Conservation (phyloP, 2,888 invertebrate genomes). For the Clitarchus hookeri region DNA sequence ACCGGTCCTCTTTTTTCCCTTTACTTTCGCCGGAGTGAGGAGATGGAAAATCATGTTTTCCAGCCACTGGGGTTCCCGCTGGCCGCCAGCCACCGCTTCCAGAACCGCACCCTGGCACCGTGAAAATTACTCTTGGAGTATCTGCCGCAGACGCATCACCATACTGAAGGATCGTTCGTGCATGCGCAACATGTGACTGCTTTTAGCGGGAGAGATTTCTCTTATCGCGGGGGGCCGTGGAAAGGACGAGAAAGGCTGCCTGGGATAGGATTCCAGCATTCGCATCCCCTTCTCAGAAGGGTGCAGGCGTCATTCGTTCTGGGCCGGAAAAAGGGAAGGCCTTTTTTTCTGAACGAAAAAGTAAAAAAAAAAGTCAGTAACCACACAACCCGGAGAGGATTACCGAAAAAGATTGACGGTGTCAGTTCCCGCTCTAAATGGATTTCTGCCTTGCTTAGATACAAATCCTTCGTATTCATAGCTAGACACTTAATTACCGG, state of each 20-base stretch:
- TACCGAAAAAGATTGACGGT: too few relatives aligned
- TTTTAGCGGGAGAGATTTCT: slow-evolving; percentile 8
- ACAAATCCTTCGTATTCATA: too few relatives aligned
- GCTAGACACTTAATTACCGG: too few relatives aligned
- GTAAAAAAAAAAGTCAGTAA: too few relatives aligned
- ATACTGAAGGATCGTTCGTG: background rate
- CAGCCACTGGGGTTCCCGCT: background rate
- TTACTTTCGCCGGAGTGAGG: background rate
- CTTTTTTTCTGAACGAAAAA: too few relatives aligned
- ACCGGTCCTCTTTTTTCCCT: background rate
- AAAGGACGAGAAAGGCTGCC: background rate
- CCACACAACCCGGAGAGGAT: too few relatives aligned
- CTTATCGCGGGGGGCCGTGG: slow-evolving; percentile 1
- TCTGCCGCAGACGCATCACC: background rate
- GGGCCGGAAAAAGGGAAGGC: too few relatives aligned
- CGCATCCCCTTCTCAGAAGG: background rate
- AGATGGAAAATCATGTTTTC: slow-evolving; percentile 9
- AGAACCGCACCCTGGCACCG: background rate
- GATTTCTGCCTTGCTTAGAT: too few relatives aligned
- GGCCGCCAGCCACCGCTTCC: background rate
- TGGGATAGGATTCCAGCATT: slow-evolving; percentile 7
- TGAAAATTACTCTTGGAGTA: background rate
- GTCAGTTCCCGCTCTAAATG: too few relatives aligned
- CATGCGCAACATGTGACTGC: slow-evolving; percentile 14
- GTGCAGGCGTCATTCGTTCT: background rate